Percentiles rank a stretch among this genome's conserved stretches.
These are phyloP conservation scores for Melanotus villosus DNA, from an alignment of 2,888 invertebrate genomes.

Conservation along the genomic window DNA sequence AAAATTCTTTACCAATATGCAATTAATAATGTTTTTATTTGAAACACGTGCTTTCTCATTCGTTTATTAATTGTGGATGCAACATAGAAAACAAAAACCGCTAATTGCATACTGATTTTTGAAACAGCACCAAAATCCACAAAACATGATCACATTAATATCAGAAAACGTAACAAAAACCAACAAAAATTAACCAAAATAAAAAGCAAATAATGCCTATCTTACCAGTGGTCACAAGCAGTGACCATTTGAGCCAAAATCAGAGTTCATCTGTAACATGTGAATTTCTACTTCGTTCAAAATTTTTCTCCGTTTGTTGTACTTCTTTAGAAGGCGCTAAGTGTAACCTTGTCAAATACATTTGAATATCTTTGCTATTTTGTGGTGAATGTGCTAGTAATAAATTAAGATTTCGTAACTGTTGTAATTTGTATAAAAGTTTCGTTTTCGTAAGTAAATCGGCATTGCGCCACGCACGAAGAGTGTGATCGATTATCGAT, in stretches of 20 bases:
- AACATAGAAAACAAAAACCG: too few relatives aligned
- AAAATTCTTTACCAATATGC: too few relatives aligned
- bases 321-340: conserved; percentile 9
- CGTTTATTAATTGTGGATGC: too few relatives aligned
- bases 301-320: background rate
- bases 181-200: background rate
- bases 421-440: conserved; percentile 61
- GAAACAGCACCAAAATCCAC: background rate
- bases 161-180: conserved; percentile 1
- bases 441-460: conserved; percentile 56
- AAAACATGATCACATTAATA: background rate
- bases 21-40: too few relatives aligned
- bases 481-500: conserved; percentile 69
- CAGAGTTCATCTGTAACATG: conserved; percentile 35
- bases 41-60: too few relatives aligned
- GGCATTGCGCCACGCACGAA: conserved; percentile 70
- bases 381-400: conserved; percentile 61
- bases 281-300: background rate
- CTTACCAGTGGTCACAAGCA: conserved; percentile 24
- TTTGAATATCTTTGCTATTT: conserved; percentile 41
- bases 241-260: conserved; percentile 39
- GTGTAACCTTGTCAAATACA: conserved; percentile 40
- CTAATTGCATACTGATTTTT: too few relatives aligned
- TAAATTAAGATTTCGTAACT: conserved; percentile 63
- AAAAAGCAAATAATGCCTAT: conserved; percentile 6